Evolutionary conservation across 2,888 invertebrate species (phyloP).

Genomic region (Acrocera orbiculus): DNA sequence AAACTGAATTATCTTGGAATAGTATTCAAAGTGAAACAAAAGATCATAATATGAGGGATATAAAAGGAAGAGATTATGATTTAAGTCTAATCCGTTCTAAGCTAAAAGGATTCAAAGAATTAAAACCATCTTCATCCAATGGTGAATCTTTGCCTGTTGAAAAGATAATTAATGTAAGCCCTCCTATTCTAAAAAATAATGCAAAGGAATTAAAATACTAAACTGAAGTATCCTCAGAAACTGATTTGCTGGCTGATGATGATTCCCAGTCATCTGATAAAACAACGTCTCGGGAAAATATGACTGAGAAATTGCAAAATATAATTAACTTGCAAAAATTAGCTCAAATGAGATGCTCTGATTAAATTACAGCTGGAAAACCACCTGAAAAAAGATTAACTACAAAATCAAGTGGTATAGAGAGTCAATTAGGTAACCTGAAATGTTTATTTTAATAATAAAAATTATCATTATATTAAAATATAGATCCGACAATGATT

Average conservation of each 20-base stretch:
- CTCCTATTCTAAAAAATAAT: constrained; percentile 4
- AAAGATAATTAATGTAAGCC: too few species aligned
- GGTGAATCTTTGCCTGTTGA: constrained; percentile 1
- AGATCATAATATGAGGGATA: constrained; percentile 17
- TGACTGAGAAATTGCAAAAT: constrained; percentile 21
- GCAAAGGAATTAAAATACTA: constrained; percentile 11
- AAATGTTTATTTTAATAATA: too few species aligned
- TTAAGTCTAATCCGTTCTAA: constrained; percentile 71
- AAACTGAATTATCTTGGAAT: too few species aligned
- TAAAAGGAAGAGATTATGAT: constrained; percentile 59
- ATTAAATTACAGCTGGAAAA: too few species aligned
- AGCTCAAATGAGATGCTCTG: constrained; percentile 12
- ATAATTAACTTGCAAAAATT: constrained; percentile 21
- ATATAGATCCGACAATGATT: too few species aligned
- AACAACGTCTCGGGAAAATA: constrained; percentile 21
- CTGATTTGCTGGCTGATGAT: constrained; percentile 28
- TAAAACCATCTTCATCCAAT: constrained; percentile 35
- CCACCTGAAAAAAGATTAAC: too few species aligned
- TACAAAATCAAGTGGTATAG: too few species aligned
- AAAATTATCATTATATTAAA: too few species aligned
- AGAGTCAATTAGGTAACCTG: too few species aligned
- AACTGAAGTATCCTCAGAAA: constrained; percentile 27
- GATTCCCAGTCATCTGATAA: constrained; percentile 30
- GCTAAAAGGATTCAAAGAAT: constrained; percentile 57
- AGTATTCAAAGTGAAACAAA: constrained; percentile 39